phyloP scores from a whole-genome alignment of 2,113 vertebrate species.

The Paramormyrops kingsleyae region DNA sequence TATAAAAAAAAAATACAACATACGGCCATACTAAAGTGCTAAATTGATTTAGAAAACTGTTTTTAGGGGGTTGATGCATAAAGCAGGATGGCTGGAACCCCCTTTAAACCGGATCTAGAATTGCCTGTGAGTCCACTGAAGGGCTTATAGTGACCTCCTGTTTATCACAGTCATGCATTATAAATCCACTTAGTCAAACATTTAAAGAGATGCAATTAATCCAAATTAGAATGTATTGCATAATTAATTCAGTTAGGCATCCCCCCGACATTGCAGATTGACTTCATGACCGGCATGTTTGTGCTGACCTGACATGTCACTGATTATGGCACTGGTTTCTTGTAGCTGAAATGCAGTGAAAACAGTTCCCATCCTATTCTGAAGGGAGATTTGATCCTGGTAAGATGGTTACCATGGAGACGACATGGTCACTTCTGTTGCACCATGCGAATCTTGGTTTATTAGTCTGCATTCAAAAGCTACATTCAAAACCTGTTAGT shows the following conservation, averaged over 20 bases:
- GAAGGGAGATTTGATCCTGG: not conserved
- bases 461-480: not conserved
- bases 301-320: not conserved
- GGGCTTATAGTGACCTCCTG: not conserved
- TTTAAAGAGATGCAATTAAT: not conserved
- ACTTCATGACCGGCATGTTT: not conserved
- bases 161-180: not conserved
- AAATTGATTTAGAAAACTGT: not conserved
- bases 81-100: not conserved
- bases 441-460: not conserved
- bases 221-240: not conserved
- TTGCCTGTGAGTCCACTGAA: not conserved
- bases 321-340: not conserved
- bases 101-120: not conserved
- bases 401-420: conserved; percentile 1
- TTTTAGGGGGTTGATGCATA: not conserved
- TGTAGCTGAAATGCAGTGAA: not conserved
- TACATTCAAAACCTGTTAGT: not conserved
- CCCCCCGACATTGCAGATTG: not conserved
- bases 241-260: not conserved
- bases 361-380: not conserved
- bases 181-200: not conserved
- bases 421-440: not conserved
- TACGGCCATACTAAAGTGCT: too few species aligned
- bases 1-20: not conserved